These are phyloP conservation scores for Corydoras sp. DNA, from an alignment of 2,113 vertebrate genomes.

Conservation along the genomic window DNA sequence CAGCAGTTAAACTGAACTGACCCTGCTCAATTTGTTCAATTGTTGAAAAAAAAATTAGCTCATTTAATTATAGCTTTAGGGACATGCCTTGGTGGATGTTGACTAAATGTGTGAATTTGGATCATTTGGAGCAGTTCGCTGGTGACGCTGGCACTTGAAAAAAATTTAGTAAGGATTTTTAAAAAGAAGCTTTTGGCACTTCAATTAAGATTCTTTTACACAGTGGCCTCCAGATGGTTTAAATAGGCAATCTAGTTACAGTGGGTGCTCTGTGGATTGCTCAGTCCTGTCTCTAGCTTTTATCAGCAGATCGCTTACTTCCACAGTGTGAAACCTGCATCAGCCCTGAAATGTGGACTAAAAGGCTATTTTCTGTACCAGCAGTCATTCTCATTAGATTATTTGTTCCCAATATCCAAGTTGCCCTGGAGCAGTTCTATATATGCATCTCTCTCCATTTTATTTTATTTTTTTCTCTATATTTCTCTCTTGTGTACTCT, in stretches of 20 bases:
- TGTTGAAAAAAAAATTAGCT: background rate
- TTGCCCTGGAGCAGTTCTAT: slow-evolving; percentile 51
- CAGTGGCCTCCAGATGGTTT: no score
- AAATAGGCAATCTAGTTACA: background rate
- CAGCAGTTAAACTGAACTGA: slow-evolving; percentile 38
- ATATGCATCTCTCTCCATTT: slow-evolving; percentile 17
- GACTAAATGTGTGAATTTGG: no score
- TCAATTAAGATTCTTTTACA: no score
- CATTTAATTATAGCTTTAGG: background rate
- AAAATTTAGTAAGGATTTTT: no score
- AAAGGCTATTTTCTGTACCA: slow-evolving; percentile 53
- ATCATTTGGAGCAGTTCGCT: no score
- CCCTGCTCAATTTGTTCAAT: background rate
- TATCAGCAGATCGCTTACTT: slow-evolving; percentile 37
- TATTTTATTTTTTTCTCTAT: background rate
- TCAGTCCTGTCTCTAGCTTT: slow-evolving; percentile 21
- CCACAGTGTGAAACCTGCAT: slow-evolving; percentile 21
- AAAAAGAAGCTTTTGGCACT: no score
- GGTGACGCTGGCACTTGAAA: no score
- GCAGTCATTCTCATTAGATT: slow-evolving; percentile 56
- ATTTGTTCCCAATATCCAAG: slow-evolving; percentile 50
- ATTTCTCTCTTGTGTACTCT: no score
- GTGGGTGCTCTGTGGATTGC: background rate
- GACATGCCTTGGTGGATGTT: background rate
- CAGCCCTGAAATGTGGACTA: slow-evolving; percentile 31